Percentiles rank a stretch among this genome's conserved stretches.
phyloP scores from a whole-genome alignment of 2,113 vertebrate genomes.

The Empidonax alnorum region DNA sequence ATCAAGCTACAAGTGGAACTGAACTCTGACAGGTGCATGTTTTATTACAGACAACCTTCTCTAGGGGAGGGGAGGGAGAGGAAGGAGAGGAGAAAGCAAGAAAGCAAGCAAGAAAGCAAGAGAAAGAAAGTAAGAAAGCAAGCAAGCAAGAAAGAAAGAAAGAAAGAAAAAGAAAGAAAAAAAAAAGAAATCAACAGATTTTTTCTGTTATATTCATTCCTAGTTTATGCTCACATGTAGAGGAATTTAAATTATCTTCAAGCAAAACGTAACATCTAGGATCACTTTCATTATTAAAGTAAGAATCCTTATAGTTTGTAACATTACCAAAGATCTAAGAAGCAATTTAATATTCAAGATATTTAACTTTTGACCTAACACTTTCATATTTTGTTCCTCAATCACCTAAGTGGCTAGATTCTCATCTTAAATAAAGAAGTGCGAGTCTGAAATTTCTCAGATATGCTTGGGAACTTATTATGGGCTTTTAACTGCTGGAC shows the following conservation, averaged over 20 bases:
- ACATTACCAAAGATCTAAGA: not conserved
- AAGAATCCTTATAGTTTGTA: not conserved
- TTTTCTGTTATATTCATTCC: not conserved
- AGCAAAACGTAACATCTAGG: not conserved
- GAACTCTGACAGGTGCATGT: not conserved
- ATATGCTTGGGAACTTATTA: not conserved
- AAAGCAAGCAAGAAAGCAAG: too few relatives aligned
- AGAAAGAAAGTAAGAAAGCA: too few relatives aligned
- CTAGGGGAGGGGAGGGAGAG: not conserved
- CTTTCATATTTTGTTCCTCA: not conserved
- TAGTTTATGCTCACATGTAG: not conserved
- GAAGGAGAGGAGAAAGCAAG: too few relatives aligned
- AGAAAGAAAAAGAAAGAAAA: too few relatives aligned
- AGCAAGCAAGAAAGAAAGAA: too few relatives aligned
- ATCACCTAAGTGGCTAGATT: not conserved
- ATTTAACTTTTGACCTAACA: not conserved
- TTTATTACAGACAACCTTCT: not conserved
- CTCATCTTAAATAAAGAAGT: not conserved
- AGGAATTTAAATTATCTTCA: not conserved
- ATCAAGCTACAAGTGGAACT: not conserved
- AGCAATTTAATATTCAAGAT: not conserved
- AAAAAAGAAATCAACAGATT: not conserved
- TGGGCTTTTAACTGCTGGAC: not conserved
- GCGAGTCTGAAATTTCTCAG: not conserved
- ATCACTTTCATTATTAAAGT: not conserved